A percentile compares a stretch with the other conserved stretches of the same genome.
Evolutionary conservation across 2,797 vertebrate species (phyloP).

Genomic region (Threskiornis aethiopicus): DNA sequence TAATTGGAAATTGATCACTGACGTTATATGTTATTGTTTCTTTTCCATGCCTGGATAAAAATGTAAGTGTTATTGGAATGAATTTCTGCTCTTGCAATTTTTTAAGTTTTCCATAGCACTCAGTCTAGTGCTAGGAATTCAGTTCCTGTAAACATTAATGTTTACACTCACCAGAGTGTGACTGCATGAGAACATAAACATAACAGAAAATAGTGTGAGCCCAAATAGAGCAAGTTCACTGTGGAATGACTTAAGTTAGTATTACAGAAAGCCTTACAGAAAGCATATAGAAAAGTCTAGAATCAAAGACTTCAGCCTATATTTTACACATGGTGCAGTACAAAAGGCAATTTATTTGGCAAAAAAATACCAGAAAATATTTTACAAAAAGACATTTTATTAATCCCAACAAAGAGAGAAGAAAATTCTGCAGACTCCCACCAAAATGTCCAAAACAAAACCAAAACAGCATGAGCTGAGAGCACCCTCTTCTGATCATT

Average conservation of each 20-base stretch:
- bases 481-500: slow-evolving; percentile 66
- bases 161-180: not conserved
- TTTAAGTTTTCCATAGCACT: not conserved
- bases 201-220: not conserved
- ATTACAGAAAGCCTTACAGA: not conserved
- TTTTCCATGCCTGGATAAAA: not conserved
- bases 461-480: not conserved
- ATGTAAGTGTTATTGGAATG: not conserved
- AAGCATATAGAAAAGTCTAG: not conserved
- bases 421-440: not conserved
- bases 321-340: not conserved
- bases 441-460: not conserved
- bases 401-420: not conserved
- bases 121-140: not conserved
- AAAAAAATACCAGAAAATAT: not conserved
- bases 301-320: not conserved
- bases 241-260: not conserved
- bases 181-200: not conserved
- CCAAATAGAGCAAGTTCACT: not conserved
- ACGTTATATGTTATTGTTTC: not conserved
- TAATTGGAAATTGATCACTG: not conserved
- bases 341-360: not conserved
- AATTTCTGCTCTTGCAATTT: not conserved
- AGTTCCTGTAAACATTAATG: not conserved
- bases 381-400: not conserved